Evolutionary conservation across 2,888 invertebrate genomes (phyloP).

Genomic region (Lucinisca nassula): DNA sequence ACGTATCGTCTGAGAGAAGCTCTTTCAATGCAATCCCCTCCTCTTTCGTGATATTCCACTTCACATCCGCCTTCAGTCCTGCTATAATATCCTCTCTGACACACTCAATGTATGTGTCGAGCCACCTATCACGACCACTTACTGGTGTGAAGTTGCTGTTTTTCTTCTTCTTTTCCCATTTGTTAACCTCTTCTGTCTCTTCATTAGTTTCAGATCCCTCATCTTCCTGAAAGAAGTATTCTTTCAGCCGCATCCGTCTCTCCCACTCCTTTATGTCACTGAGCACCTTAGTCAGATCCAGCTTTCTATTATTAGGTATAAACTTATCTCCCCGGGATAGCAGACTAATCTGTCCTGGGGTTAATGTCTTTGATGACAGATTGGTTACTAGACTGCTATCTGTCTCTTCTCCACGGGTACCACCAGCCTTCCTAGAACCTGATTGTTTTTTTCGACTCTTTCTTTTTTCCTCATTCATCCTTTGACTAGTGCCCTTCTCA

Average conservation of each 20-base stretch:
- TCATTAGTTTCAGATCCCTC: too few relatives aligned
- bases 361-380: background rate
- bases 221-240: too few relatives aligned
- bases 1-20: background rate
- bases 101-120: slow-evolving; percentile 6
- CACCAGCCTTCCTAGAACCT: too few relatives aligned
- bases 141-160: slow-evolving; percentile 1
- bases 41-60: background rate
- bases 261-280: background rate
- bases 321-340: background rate
- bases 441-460: too few relatives aligned
- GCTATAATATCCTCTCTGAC: slow-evolving; percentile 3
- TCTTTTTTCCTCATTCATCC: too few relatives aligned
- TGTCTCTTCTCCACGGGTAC: too few relatives aligned
- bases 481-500: too few relatives aligned
- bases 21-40: background rate
- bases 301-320: background rate
- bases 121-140: slow-evolving; percentile 5
- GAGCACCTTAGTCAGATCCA: background rate
- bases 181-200: too few relatives aligned
- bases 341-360: background rate
- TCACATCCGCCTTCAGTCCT: background rate
- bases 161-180: background rate
- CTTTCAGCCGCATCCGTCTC: background rate
- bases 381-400: too few relatives aligned